These are phyloP conservation scores for Oscheius myriophilus DNA, from an alignment of 2,888 invertebrate species.

Conservation along the genomic window DNA sequence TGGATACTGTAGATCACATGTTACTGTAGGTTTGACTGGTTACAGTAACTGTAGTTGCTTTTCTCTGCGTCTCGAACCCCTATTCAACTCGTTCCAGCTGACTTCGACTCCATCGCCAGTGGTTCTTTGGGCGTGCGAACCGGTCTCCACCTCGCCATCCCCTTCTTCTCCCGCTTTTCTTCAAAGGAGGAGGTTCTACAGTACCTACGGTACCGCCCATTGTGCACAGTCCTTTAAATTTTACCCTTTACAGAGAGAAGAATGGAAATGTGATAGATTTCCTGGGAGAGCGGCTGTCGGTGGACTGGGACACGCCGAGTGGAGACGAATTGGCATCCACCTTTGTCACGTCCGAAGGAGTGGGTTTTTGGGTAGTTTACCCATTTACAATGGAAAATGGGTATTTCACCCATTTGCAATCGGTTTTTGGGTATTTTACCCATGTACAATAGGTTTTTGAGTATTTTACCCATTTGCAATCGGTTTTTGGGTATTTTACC, in stretches of 20 bases:
- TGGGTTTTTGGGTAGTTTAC: constrained; percentile 28
- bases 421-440: too few relatives aligned
- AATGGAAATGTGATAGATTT: constrained; percentile 43
- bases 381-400: too few relatives aligned
- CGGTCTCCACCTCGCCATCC: constrained; percentile 62
- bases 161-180: constrained; percentile 55
- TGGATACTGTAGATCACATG: too few relatives aligned
- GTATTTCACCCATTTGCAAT: too few relatives aligned
- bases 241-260: constrained; percentile 35
- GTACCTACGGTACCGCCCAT: constrained; percentile 50
- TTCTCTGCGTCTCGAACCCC: background rate
- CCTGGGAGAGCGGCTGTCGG: constrained; percentile 49
- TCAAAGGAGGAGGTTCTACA: constrained; percentile 53
- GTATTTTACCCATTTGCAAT: too few relatives aligned
- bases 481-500: too few relatives aligned
- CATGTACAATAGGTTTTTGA: too few relatives aligned
- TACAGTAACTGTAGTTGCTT: too few relatives aligned
- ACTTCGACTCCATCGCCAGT: constrained; percentile 57
- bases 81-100: constrained; percentile 37
- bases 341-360: constrained; percentile 59
- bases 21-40: too few relatives aligned
- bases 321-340: constrained; percentile 60
- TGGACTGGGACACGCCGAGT: constrained; percentile 58
- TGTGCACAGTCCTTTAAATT: background rate
- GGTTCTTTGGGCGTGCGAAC: constrained; percentile 60